phyloP scores from a whole-genome alignment of 2,797 vertebrate species.

The Phoeniculus purpureus region DNA sequence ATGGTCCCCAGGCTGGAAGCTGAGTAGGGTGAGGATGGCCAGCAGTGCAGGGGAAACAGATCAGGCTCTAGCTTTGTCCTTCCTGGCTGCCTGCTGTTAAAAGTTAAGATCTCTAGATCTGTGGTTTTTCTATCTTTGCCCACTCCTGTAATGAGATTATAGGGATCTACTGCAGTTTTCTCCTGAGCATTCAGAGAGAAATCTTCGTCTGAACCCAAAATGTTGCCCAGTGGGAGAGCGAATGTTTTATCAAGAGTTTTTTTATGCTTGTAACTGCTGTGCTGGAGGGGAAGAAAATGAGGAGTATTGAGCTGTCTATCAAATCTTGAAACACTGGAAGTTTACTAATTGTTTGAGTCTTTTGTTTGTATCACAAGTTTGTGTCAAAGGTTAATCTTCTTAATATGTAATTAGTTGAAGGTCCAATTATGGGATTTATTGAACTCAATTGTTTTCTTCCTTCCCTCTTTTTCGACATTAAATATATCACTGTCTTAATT shows the following conservation, averaged over 20 bases:
- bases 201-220: neutral
- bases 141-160: neutral
- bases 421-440: slow-evolving; percentile 60
- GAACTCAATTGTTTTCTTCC: neutral
- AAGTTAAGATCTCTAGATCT: neutral
- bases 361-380: slow-evolving; percentile 59
- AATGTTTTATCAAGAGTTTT: neutral
- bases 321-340: slow-evolving; percentile 2
- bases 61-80: slow-evolving; percentile 8
- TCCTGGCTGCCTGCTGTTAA: neutral
- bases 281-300: neutral
- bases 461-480: neutral
- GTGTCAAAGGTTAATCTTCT: slow-evolving; percentile 61
- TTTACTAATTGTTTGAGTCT: slow-evolving; percentile 48
- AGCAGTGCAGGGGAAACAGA: neutral
- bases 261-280: neutral
- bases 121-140: rapidly evolving
- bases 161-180: neutral
- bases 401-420: slow-evolving; percentile 56
- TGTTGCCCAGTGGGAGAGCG: neutral
- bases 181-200: neutral
- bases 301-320: neutral
- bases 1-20: neutral
- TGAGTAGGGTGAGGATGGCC: neutral
- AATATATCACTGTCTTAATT: neutral